Evolutionary conservation across 2,797 vertebrate genomes (phyloP).

Genomic region (Pseudotriccus pelzelni): DNA sequence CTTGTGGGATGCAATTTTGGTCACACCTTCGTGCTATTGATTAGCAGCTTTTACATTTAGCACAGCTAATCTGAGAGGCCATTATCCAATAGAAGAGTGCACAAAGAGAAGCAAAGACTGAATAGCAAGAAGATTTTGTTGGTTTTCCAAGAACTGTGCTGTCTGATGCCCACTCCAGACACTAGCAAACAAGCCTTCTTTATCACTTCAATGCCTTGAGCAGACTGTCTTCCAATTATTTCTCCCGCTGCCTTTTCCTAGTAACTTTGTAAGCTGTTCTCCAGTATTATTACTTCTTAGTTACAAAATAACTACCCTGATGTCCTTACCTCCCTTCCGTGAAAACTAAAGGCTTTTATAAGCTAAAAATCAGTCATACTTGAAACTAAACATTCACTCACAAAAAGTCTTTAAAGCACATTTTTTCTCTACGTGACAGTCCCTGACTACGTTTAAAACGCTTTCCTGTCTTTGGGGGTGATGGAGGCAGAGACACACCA

Average conservation of each 20-base stretch:
- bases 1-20: slow-evolving; percentile 14
- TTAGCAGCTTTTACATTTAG: slow-evolving; percentile 19
- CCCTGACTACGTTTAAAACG: background rate
- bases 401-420: background rate
- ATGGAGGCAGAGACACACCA: background rate
- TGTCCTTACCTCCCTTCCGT: background rate
- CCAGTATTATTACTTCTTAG: background rate
- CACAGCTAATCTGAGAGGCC: background rate
- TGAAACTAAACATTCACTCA: background rate
- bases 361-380: background rate
- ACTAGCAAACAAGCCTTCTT: background rate
- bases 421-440: background rate
- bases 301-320: background rate
- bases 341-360: background rate
- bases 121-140: background rate
- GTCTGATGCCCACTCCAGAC: background rate
- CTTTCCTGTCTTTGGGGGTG: background rate
- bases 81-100: background rate
- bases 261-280: background rate
- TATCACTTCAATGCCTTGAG: background rate
- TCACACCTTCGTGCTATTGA: background rate
- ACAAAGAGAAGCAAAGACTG: background rate
- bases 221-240: background rate
- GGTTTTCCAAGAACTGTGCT: background rate
- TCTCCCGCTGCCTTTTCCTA: background rate